phyloP scores from a whole-genome alignment of 92 coral and sea anemone genomes.

The Zoanthus sociatus region DNA sequence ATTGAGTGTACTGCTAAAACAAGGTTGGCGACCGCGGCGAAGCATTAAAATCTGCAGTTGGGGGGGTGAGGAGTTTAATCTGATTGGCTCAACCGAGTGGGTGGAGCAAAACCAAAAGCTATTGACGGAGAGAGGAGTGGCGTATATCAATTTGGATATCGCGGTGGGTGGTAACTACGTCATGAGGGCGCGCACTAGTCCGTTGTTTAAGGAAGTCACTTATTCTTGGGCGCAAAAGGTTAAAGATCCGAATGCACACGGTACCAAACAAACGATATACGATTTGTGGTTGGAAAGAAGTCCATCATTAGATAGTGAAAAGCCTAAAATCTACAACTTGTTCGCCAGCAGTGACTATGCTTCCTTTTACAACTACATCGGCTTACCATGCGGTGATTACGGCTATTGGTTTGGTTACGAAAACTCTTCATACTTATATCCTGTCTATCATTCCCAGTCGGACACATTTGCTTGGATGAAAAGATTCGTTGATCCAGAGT shows the following conservation, averaged over 20 bases:
- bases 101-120: slow-evolving; percentile 89
- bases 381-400: slow-evolving; percentile 89
- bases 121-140: slow-evolving; percentile 85
- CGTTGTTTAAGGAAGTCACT: slow-evolving; percentile 80
- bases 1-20: slow-evolving; percentile 73
- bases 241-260: slow-evolving; percentile 69
- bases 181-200: slow-evolving; percentile 85
- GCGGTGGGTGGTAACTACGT: slow-evolving; percentile 92
- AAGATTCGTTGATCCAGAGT: slow-evolving; percentile 81
- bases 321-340: slow-evolving; percentile 75
- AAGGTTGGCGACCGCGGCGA: slow-evolving; percentile 97
- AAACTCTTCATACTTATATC: slow-evolving; percentile 67
- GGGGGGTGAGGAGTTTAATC: slow-evolving; percentile 97
- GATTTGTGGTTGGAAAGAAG: slow-evolving; percentile 79
- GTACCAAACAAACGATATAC: slow-evolving; percentile 66
- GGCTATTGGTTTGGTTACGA: slow-evolving; percentile 87
- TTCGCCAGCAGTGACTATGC: slow-evolving; percentile 91
- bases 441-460: slow-evolving; percentile 89
- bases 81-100: slow-evolving; percentile 97
- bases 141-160: slow-evolving; percentile 90
- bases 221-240: slow-evolving; percentile 76
- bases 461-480: slow-evolving; percentile 94
- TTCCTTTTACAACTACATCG: slow-evolving; percentile 88
- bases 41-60: slow-evolving; percentile 96
- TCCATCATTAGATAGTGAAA: slow-evolving; percentile 61